Evolutionary conservation across 1,140 invertebrate genomes (phyloP), one percentile per base, ranked within the genome.

Genomic region (Hermetia illucens): DNA sequence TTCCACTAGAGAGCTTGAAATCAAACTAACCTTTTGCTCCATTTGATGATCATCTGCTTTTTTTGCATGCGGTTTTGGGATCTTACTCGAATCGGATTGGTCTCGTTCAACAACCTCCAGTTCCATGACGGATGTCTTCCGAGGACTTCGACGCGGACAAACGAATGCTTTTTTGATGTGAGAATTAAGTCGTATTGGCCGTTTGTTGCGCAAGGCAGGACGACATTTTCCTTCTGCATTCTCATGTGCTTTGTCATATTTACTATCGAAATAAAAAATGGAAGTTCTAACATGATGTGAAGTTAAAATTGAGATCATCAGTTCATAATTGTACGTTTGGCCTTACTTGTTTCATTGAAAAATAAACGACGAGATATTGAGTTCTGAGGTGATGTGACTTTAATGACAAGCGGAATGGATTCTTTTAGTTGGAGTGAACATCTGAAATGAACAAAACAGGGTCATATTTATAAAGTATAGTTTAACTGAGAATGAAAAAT

Each of bases 271-370:
- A 13, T 5, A 5, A 12, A 32, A 6, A 5, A 16, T 13, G 5
- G 17, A 32, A n/a, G n/a, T n/a, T n/a, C n/a, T n/a, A n/a, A n/a
- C 3, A 3, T 36, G 18, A 36, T 16, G 10, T 4, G 21, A 4
- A 36, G 19, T 21, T 3, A 22, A 24, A 13, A 12, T 20, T 22
- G 8, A 21, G 17, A 2, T 37, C 9, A 5, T n/a, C 21, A 15
- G 21, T 24, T 37, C 13, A 6, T 36, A 12, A 36, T 21, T 19
- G 19, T 19, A 15, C n/a, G 25, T 5, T 22, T 21, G 21, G 13
- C 9, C 51, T 50, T 48, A 58, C 55, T 49, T 46, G 55, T 58
- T 38, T 54, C 50, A 54, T 58, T 58, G 53, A 54, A 58, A 48
- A 49, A 58, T 25, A 58, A 43, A 43, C 58, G 52, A 36, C 55